Conservation (phyloP, 2,113 vertebrate genomes). For the Equus quagga region DNA sequence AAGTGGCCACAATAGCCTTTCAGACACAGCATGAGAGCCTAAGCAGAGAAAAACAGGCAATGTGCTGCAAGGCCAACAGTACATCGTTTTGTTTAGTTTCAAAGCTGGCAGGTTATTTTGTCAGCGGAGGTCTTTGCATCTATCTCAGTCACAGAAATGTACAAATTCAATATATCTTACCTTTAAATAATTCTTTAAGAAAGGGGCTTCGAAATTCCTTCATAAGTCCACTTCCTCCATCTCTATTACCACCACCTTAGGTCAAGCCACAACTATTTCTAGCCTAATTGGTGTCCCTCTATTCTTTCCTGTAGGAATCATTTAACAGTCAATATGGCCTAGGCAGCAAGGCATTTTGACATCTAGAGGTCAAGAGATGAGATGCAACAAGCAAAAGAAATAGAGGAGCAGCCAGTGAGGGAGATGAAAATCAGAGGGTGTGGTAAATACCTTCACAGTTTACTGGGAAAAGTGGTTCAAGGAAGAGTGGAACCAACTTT, state of each 20-base stretch:
- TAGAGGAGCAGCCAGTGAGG: not conserved
- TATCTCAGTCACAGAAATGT: not conserved
- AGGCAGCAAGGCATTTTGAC: not conserved
- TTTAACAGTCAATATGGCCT: not conserved
- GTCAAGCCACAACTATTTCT: not conserved
- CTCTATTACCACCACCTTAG: not conserved
- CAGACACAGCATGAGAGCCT: not conserved
- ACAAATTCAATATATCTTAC: not conserved
- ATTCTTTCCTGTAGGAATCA: not conserved
- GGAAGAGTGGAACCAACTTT: not conserved
- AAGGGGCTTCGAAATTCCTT: not conserved
- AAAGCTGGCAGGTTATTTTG: not conserved
- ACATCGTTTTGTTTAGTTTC: not conserved
- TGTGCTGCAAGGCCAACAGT: not conserved
- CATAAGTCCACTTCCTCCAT: not conserved
- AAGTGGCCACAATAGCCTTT: not conserved
- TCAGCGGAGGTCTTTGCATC: not conserved
- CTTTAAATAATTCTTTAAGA: conserved; percentile 6
- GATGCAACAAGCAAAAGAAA: not conserved
- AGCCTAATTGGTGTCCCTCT: not conserved
- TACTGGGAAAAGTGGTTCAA: not conserved
- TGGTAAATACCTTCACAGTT: not conserved
- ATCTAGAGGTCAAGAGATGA: not conserved
- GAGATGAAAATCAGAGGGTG: not conserved
- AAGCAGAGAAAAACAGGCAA: not conserved